These are phyloP conservation scores for Exocentrus adspersus DNA, from an alignment of 2,888 invertebrate genomes.

Conservation along the genomic window DNA sequence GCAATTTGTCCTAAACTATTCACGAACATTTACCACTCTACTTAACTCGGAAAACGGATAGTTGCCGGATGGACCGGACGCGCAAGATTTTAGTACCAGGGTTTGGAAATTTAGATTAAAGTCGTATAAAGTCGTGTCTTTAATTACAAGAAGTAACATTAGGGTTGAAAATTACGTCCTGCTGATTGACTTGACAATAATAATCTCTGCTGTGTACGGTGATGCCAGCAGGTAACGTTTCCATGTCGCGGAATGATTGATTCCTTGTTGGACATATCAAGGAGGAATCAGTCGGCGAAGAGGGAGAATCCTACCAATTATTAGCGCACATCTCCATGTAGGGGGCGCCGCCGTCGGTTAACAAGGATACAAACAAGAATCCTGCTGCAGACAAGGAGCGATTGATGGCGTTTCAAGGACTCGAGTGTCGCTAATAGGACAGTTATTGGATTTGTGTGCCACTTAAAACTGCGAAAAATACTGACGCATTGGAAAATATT, in stretches of 20 bases:
- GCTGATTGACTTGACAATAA: no score
- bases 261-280: no score
- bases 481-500: constrained; percentile 21
- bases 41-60: constrained; percentile 42
- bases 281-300: no score
- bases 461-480: constrained; percentile 44
- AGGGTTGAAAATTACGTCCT: no score
- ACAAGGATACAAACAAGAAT: constrained; percentile 45
- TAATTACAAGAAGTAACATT: no score
- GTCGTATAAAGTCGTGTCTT: no score
- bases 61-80: constrained; percentile 53
- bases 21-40: constrained; percentile 37
- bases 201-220: no score
- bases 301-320: constrained; percentile 36
- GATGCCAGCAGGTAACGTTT: no score
- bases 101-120: constrained; percentile 62
- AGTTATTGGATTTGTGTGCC: constrained; percentile 55
- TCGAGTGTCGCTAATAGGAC: constrained; percentile 56
- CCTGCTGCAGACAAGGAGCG: constrained; percentile 43
- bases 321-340: constrained; percentile 43
- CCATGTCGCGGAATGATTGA: no score
- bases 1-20: constrained; percentile 48
- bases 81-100: no score
- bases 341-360: constrained; percentile 42
- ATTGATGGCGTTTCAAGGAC: constrained; percentile 52